Conservation (phyloP, 2,113 vertebrate species). For the Symphodus melops region DNA sequence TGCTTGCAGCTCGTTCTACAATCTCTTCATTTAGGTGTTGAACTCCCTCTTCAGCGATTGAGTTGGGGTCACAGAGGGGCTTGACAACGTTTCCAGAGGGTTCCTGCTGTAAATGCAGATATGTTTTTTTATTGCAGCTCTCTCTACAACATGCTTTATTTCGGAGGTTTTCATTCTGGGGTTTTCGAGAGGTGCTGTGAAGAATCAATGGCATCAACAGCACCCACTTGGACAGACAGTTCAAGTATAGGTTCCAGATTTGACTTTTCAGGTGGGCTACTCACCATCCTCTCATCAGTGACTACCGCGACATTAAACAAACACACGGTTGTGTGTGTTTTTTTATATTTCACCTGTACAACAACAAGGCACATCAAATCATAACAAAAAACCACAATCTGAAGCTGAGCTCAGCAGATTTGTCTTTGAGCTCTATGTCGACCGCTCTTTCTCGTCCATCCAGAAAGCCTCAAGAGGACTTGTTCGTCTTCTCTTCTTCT, state of each 20-base stretch:
- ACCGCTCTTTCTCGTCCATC: slow-evolving; percentile 46
- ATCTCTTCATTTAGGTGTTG: slow-evolving; percentile 29
- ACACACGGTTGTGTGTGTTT: neutral
- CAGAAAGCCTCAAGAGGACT: slow-evolving; percentile 33
- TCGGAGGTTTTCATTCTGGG: slow-evolving; percentile 7
- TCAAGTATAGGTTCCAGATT: slow-evolving; percentile 9
- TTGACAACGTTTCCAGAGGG: slow-evolving; percentile 27
- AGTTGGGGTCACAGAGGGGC: slow-evolving; percentile 15
- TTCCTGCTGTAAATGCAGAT: slow-evolving; percentile 37
- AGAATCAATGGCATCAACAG: slow-evolving; percentile 30
- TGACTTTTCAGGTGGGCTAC: slow-evolving; percentile 3
- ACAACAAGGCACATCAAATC: neutral
- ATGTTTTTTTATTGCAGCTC: slow-evolving; percentile 34
- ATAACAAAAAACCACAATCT: neutral
- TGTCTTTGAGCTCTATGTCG: slow-evolving; percentile 34
- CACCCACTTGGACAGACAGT: neutral
- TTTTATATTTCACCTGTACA: neutral
- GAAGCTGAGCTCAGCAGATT: slow-evolving; percentile 12
- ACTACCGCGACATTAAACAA: neutral
- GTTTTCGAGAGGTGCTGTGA: slow-evolving; percentile 5
- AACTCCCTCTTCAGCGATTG: slow-evolving; percentile 7
- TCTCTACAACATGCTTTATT: slow-evolving; percentile 12
- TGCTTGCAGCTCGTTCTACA: slow-evolving; percentile 14
- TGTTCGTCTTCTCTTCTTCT: slow-evolving; percentile 20
- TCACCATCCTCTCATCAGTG: neutral